Base-by-base conservation (phyloP, 1,140 invertebrate species). In the Drosophila ironensis region DNA sequence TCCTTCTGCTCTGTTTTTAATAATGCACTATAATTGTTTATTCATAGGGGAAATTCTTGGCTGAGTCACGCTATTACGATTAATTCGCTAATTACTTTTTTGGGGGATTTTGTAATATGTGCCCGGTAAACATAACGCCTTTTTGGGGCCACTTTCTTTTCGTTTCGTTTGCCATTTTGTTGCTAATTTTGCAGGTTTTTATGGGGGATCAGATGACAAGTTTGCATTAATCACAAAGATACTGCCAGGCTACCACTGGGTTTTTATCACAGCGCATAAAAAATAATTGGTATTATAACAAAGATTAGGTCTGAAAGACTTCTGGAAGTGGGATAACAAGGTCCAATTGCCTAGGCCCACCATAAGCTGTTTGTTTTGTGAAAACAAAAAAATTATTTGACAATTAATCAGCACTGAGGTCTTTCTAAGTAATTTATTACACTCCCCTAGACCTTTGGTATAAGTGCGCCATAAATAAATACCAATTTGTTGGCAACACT, bases 61-160 rank as follows among this genome's bases (percentile, higher is more conserved):
- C 46, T 66, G 60, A 66, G 11, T 66, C 60, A 66, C 25, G 17
- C 3, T 4, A 14, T 44, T 57, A 24, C 20, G 37, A 44, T 35
- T 25, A 19, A 25, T 33, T 7, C 19, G 42, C 25, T 61, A 61
- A 60, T 60, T 63, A 28, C 28, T 24, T 56, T 50, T n/a, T 6
- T 33, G 6, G 9, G 20, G 2, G 24, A 63, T 63, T 47, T 63
- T 48, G 42, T 63, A 63, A 63, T 24, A 63, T 28, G 19, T 40
- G 28, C 20, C n/a, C n/a, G n/a, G n/a, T 47, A 27, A 46, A 35
- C 27, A 17, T 22, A 24, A n/a, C n/a, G 5, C 7, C 4, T 17
- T 56, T 67, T 64, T 41, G 7, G n/a, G 59, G 59, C 33, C 66
- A 44, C 66, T 69, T 69, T 69, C 66, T 44, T 70, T 69, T 47